phyloP scores from a whole-genome alignment of 1,140 invertebrate genomes.

The Proctacanthus coquilletti region DNA sequence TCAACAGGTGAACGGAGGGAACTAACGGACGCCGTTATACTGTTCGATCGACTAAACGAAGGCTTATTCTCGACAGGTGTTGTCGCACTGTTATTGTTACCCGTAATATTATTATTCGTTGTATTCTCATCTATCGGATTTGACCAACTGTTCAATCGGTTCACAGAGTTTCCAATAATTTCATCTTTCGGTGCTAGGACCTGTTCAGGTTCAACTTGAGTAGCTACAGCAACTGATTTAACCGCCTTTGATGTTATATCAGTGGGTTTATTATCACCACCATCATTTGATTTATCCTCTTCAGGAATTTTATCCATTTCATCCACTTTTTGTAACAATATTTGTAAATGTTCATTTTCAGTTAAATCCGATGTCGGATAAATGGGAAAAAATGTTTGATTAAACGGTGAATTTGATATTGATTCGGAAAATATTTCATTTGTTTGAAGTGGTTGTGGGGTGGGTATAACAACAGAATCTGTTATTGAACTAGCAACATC shows the following conservation, averaged over 20 bases:
- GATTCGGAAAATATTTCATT: conserved; percentile 27
- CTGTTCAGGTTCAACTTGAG: too few species aligned
- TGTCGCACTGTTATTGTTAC: not conserved
- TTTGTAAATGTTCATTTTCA: conserved; percentile 19
- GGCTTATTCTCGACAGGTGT: conserved; percentile 4
- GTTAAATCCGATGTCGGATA: conserved; percentile 15
- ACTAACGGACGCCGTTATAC: conserved; percentile 12
- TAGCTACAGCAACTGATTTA: too few species aligned
- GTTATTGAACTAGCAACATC: conserved; percentile 55
- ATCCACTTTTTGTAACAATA: conserved; percentile 23
- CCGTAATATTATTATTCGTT: conserved; percentile 6
- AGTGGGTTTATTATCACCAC: too few species aligned
- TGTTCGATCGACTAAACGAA: conserved; percentile 6
- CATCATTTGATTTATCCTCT: too few species aligned
- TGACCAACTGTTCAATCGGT: not conserved
- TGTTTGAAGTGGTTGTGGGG: conserved; percentile 25
- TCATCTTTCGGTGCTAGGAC: too few species aligned
- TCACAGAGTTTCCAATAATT: conserved; percentile 2
- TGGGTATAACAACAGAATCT: conserved; percentile 30
- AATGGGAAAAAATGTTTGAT: conserved; percentile 9
- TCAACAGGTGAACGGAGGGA: conserved; percentile 17
- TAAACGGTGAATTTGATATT: conserved; percentile 26
- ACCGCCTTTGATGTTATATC: too few species aligned
- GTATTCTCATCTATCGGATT: conserved; percentile 6
- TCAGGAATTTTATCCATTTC: conserved; percentile 23